These are phyloP conservation scores for Natator depressus DNA, from an alignment of 2,113 vertebrate species.

Conservation along the genomic window DNA sequence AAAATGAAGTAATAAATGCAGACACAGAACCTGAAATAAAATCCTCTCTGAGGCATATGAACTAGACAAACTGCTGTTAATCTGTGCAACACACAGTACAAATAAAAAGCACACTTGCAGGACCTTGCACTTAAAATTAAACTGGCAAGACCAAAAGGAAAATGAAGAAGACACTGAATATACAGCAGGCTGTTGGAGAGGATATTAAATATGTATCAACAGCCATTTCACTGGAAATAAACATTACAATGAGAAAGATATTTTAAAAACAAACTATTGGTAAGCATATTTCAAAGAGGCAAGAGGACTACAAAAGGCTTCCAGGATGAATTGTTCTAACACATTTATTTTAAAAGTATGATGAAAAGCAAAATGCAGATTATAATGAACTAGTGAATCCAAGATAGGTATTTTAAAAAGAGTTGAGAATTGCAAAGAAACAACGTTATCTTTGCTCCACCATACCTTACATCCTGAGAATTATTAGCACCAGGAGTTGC, in stretches of 20 bases:
- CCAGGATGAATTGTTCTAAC: neutral
- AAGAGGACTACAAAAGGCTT: neutral
- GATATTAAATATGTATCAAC: neutral
- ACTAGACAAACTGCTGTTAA: neutral
- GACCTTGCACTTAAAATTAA: neutral
- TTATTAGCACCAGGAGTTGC: constrained; percentile 14
- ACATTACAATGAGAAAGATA: neutral
- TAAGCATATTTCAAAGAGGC: neutral
- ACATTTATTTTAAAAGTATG: neutral
- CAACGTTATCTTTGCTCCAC: neutral
- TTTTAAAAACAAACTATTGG: neutral
- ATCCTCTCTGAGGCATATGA: neutral
- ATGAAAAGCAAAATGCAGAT: constrained; percentile 13
- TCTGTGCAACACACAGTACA: neutral
- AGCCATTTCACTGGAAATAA: neutral
- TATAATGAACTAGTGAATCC: constrained; percentile 12
- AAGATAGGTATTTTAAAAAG: neutral
- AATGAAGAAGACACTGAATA: neutral
- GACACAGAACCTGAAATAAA: neutral
- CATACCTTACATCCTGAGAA: neutral
- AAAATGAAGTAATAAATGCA: neutral
- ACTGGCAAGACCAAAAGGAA: neutral
- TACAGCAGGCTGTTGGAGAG: neutral
- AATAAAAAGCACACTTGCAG: neutral
- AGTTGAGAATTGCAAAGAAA: neutral